These are phyloP conservation scores for Drosophila equinoxialis DNA, from an alignment of 1,140 invertebrate genomes.

Conservation along the genomic window DNA sequence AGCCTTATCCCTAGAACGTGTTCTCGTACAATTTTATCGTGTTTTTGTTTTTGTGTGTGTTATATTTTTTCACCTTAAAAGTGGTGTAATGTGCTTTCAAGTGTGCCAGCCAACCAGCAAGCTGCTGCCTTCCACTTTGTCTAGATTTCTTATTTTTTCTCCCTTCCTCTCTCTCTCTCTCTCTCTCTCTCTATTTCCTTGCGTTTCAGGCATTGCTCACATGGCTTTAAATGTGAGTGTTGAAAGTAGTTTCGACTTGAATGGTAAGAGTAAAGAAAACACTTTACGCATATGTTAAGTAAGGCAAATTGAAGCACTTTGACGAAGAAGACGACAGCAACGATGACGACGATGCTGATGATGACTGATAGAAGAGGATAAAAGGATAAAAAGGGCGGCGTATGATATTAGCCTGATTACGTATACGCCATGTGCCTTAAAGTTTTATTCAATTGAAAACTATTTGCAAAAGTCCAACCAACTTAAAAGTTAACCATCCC, in stretches of 20 bases:
- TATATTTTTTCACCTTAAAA: slow-evolving; percentile 10
- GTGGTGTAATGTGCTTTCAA: slow-evolving; percentile 72
- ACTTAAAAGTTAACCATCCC: neutral
- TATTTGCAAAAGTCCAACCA: neutral
- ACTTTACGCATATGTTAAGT: slow-evolving; percentile 73
- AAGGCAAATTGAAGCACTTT: slow-evolving; percentile 61
- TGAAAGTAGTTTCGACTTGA: slow-evolving; percentile 53
- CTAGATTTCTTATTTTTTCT: slow-evolving; percentile 9
- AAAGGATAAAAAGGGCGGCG: neutral
- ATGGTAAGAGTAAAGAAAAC: slow-evolving; percentile 37
- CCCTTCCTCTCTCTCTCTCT: slow-evolving; percentile 5
- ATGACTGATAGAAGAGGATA: slow-evolving; percentile 1
- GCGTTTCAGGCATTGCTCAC: slow-evolving; percentile 38
- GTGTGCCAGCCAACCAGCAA: slow-evolving; percentile 52
- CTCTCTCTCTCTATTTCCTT: slow-evolving; percentile 32
- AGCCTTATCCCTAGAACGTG: slow-evolving; percentile 74
- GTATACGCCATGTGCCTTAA: slow-evolving; percentile 39
- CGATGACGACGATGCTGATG: neutral
- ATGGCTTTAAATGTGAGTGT: slow-evolving; percentile 58
- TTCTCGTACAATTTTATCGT: slow-evolving; percentile 21
- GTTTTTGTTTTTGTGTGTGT: neutral
- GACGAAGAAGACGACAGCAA: slow-evolving; percentile 6
- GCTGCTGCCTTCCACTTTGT: slow-evolving; percentile 43
- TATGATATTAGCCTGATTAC: slow-evolving; percentile 31
- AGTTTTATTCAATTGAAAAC: slow-evolving; percentile 16